Base-by-base conservation (phyloP, 2,888 invertebrate genomes). In the Belgica antarctica region DNA sequence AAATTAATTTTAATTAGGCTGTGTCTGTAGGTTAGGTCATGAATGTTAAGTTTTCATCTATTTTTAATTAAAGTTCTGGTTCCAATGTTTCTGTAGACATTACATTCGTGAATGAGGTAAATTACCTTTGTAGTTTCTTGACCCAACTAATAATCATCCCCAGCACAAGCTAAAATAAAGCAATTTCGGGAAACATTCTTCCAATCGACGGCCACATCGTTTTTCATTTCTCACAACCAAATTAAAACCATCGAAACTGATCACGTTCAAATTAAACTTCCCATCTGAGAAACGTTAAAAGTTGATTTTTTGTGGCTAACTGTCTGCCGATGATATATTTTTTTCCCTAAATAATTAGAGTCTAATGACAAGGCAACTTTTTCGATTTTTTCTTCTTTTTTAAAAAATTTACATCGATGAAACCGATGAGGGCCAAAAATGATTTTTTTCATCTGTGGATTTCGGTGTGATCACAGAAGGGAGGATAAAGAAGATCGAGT, bases 321-420 rank as follows among this genome's bases (percentile, higher is more conserved):
- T 41, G 41, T 52, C n/a, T n/a, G n/a, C n/a, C 22, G 52, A 52
- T 52, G 52, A 52, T 52, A 31, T 31, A 22, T 52, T 52, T 52
- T 52, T 47, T 47, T 25, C 27, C 17, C 17, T 47, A 66, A 66
- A 47, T 47, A 66, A 66, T 66, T 66, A 28, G 65, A 66, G 47
- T 28, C 47, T 66, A 46, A 66, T 66, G 65, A 66, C 65, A 66
- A 46, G 17, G 65, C 65, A 66, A 66, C 10, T 66, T 66, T 66
- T 66, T 22, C 10, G 17, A 24, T 36, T 41, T 63, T 36, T 63
- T 63, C 36, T 63, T 17, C 2, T 28, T n/a, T n/a, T 52, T 52
- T 24, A 15, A 52, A 12, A 19, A 19, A 12, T 24, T 52, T 52
- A 15, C 52, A 17, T 31, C 17, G 8, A 28, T 62, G 7, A 34